phyloP scores from a whole-genome alignment of 2,113 vertebrate species.

The Cynopterus brachyotis region DNA sequence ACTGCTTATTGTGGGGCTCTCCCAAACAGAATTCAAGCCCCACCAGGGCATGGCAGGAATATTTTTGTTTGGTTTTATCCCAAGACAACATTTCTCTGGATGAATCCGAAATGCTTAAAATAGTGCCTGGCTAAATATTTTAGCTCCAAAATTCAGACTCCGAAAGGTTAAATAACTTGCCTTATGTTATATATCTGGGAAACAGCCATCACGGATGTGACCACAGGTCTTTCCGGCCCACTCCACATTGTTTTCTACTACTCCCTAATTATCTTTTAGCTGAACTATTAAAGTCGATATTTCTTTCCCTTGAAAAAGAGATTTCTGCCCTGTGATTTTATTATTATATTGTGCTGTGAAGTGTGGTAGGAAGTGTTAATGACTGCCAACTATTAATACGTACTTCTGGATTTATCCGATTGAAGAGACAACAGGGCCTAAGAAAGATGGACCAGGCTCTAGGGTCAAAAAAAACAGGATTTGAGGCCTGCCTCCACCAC shows the following conservation, averaged over 20 bases:
- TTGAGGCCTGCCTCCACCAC: background rate
- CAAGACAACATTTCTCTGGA: background rate
- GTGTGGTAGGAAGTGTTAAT: background rate
- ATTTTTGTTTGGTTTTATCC: background rate
- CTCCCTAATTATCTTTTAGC: background rate
- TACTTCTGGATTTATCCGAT: background rate
- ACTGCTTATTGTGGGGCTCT: background rate
- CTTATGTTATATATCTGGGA: background rate
- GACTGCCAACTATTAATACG: background rate
- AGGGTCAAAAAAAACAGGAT: background rate
- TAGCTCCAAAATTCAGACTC: background rate
- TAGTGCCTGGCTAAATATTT: background rate
- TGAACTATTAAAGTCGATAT: background rate
- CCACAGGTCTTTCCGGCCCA: background rate
- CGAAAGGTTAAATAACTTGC: background rate
- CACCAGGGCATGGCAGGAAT: background rate
- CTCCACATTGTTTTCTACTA: background rate
- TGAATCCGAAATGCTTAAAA: background rate
- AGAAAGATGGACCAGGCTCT: background rate
- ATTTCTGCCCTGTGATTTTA: background rate
- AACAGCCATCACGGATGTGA: background rate
- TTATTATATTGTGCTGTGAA: background rate
- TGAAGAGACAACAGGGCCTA: background rate
- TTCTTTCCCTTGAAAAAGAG: background rate
- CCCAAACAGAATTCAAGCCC: background rate